These are phyloP conservation scores for Pheosia gnoma DNA, from an alignment of 2,888 invertebrate genomes.

Conservation along the genomic window DNA sequence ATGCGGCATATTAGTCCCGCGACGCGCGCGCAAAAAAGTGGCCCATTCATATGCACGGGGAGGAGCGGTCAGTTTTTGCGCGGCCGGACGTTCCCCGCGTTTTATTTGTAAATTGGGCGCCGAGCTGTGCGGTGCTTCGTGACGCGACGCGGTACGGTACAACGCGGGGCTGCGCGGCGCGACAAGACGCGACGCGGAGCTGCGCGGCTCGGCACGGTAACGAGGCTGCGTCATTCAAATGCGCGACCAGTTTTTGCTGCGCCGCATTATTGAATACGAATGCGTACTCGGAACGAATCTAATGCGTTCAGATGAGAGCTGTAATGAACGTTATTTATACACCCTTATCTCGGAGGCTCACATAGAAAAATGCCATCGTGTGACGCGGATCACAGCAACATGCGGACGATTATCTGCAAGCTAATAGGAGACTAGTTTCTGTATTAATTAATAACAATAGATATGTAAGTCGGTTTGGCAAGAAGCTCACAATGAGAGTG, in stretches of 20 bases:
- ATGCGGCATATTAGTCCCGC: conserved; percentile 60
- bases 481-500: neutral
- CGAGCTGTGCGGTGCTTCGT: conserved; percentile 34
- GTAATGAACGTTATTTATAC: conserved; percentile 60
- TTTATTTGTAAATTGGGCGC: conserved; percentile 81
- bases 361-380: conserved; percentile 4
- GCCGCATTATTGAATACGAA: conserved; percentile 77
- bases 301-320: conserved; percentile 57
- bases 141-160: conserved; percentile 31
- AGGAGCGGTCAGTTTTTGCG: conserved; percentile 74
- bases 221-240: conserved; percentile 72
- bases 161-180: conserved; percentile 36
- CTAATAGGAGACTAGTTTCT: neutral
- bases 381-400: conserved; percentile 4
- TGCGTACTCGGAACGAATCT: conserved; percentile 70
- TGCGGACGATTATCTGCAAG: conserved; percentile 7
- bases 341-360: conserved; percentile 1
- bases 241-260: conserved; percentile 77
- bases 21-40: conserved; percentile 61
- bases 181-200: conserved; percentile 19
- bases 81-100: conserved; percentile 78
- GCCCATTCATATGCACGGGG: conserved; percentile 79
- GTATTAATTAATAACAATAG: conserved; percentile 2
- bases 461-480: neutral
- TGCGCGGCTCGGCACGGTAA: conserved; percentile 39